phyloP scores from a whole-genome alignment of 2,888 invertebrate species.

The Ceramica pisi region DNA sequence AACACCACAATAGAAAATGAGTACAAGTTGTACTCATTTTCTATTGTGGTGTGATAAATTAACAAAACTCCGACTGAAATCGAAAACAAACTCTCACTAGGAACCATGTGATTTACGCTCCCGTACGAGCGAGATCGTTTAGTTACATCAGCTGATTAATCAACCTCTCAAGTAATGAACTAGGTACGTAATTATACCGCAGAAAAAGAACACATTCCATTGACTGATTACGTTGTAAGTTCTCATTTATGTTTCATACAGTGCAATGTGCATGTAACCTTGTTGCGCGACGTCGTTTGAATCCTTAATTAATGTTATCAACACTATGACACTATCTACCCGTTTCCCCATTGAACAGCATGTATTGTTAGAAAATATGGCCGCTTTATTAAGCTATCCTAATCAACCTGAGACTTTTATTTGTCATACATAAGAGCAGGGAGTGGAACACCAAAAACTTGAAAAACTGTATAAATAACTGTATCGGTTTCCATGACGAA shows the following conservation, averaged over 20 bases:
- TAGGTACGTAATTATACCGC: conserved; percentile 44
- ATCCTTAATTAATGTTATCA: conserved; percentile 52
- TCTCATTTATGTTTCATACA: conserved; percentile 55
- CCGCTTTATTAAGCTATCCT: background rate
- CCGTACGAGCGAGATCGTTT: conserved; percentile 36
- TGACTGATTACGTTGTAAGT: conserved; percentile 49
- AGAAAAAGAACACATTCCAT: conserved; percentile 43
- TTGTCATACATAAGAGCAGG: background rate
- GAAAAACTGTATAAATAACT: conserved; percentile 19
- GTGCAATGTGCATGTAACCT: conserved; percentile 51
- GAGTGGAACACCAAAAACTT: background rate
- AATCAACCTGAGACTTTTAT: background rate
- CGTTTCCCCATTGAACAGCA: conserved; percentile 5
- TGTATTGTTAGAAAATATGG: conserved; percentile 1
- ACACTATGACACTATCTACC: conserved; percentile 32
- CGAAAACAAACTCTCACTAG: conserved; percentile 40
- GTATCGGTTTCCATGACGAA: background rate
- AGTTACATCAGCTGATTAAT: conserved; percentile 53
- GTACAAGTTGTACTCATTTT: conserved; percentile 56
- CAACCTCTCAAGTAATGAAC: conserved; percentile 41
- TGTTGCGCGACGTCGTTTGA: conserved; percentile 51
- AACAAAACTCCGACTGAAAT: conserved; percentile 39
- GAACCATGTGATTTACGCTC: conserved; percentile 28
- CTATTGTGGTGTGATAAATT: conserved; percentile 38
- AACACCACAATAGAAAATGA: no score